Base-by-base conservation (phyloP, 2,797 vertebrate genomes). In the Echeneis naucrates region DNA sequence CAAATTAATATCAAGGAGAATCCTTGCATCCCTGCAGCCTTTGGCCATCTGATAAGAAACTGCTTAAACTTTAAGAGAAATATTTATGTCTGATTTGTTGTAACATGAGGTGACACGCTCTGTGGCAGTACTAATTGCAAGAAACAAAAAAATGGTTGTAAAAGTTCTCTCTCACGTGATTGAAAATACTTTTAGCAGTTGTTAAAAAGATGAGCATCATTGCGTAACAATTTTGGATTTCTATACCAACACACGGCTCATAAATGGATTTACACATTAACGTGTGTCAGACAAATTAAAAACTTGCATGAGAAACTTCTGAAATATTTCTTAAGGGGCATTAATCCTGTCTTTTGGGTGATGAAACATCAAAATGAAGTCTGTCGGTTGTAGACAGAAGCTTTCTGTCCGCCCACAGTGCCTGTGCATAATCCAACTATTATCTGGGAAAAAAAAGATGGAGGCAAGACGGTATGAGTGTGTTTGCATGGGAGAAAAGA, bases 1-100 rank as follows among this genome's bases (percentile, higher is more conserved):
- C 64, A 78, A 75, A 84, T 78, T 76, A 81, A 81, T 78, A 83
- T 82, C 54, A 80, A 75, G 68, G 33, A 74, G 44, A 79, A 55
- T 37, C n/a, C n/a, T n/a, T n/a, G 30, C 4, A 54, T 64, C 62
- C 74, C 74, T 60, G 35, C 53, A 80, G 80, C 72, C 50, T 75
- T 56, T 80, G 50, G 62, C 33, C 63, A 77, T 82, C 68, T 65
- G 72, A 82, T 73, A 71, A 64, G 52, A 72, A 75, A 66, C 65
- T 60, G 68, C 38, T 83, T 51, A 70, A 45, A 78, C 80, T 80
- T 78, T 54, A 42, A 5, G 19, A 35, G 50, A 71, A 11, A 35
- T 42, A 61, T 55, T 40, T 40, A 55, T 44, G 24, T 64, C 47
- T 67, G 14, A 65, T 30, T 40, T 47, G 21, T 30, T 59, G 3